Evolutionary conservation across 2,888 invertebrate species (phyloP), one percentile per base, ranked within the genome.

Genomic region (Clostera curtula): DNA sequence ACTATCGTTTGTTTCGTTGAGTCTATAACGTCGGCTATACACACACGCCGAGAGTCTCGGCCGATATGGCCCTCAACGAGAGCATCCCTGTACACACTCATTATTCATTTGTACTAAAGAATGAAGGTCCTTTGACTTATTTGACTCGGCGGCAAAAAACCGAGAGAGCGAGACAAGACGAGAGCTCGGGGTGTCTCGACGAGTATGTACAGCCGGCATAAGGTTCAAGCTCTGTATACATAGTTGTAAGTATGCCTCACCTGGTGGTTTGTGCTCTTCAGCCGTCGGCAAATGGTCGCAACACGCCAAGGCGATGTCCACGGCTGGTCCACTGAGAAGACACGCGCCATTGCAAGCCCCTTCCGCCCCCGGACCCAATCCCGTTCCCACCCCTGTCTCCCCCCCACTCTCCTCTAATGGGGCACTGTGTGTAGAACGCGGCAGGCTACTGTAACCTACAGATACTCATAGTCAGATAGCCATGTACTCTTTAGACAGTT

Each of bases 371-470:
- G n/a, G n/a, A n/a, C n/a, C n/a, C n/a, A n/a, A n/a, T n/a, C 9
- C 24, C 40, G 7, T 18, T n/a, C n/a, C n/a, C n/a, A n/a, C 24
- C 61, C 70, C 75, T 47, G 41, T n/a, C n/a, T n/a, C n/a, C 40
- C 3, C 22, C n/a, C 40, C 64, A 24, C 69, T 67, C 43, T 79
- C 79, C 66, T 86, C 87, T 39, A 88, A 52, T 5, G 89, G 89
- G 44, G 91, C 92, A 41, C 92, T 92, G 80, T 93, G 93, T 55
- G 93, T 93, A 30, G 93, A 93, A 41, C 94, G 87, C 13, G 94
- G 93, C 54, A 94, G 84, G 73, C 93, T 93, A 76, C 92, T 93
- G 79, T 94, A 94, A 32, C 93, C 93, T 92, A 46, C 3, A 18
- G 19, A 13, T 8, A 22, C 8, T 22, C 13, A 27, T 2, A 15